Evolutionary conservation across 2,888 invertebrate species (phyloP).

Genomic region (Drosophila robusta): DNA sequence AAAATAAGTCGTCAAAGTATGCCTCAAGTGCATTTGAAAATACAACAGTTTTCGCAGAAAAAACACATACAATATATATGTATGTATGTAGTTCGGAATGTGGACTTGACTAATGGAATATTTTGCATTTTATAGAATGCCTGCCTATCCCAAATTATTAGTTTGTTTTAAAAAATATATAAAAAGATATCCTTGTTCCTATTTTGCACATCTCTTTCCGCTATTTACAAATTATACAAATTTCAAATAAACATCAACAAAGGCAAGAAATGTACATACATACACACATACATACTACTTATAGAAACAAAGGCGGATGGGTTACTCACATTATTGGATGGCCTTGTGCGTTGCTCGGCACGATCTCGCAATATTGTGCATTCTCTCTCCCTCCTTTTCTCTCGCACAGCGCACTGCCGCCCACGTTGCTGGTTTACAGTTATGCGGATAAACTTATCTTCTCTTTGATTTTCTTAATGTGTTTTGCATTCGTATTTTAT

Average conservation of each 20-base stretch:
- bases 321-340: slow-evolving; percentile 59
- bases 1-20: too few species aligned
- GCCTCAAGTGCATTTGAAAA: too few species aligned
- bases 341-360: slow-evolving; percentile 60
- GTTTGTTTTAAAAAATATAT: not conserved
- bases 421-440: slow-evolving; percentile 64
- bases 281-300: not conserved
- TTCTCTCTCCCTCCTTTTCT: slow-evolving; percentile 20
- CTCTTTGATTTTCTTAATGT: slow-evolving; percentile 36
- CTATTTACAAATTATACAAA: slow-evolving; percentile 7
- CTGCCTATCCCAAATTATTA: too few species aligned
- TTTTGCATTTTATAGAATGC: too few species aligned
- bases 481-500: slow-evolving; percentile 55
- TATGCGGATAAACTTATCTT: slow-evolving; percentile 51
- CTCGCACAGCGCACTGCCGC: slow-evolving; percentile 30
- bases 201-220: not conserved
- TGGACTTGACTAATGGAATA: too few species aligned
- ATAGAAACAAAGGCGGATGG: slow-evolving; percentile 46
- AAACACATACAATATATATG: too few species aligned
- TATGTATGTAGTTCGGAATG: too few species aligned
- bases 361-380: slow-evolving; percentile 38
- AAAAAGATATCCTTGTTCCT: slow-evolving; percentile 9
- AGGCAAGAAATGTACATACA: not conserved
- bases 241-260: slow-evolving; percentile 17
- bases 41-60: too few species aligned